Percentiles rank a stretch among this genome's conserved stretches.
These are phyloP conservation scores for Drosophila arizonae DNA, from an alignment of 1,140 invertebrate genomes.

Conservation along the genomic window DNA sequence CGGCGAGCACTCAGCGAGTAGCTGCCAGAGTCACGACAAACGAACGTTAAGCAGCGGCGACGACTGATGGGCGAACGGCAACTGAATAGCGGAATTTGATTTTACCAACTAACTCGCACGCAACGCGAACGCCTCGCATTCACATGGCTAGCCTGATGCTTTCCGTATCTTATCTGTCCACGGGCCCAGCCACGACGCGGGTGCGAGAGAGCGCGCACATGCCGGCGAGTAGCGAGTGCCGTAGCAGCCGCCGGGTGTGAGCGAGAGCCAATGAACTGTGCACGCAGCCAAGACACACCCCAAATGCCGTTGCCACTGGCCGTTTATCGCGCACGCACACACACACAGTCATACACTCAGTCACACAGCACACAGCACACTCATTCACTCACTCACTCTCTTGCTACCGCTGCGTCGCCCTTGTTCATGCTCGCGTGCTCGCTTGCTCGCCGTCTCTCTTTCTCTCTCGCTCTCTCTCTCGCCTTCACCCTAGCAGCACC, in stretches of 20 bases:
- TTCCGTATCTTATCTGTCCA: constrained; percentile 64
- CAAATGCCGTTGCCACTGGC: constrained; percentile 46
- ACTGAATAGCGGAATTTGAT: constrained; percentile 67
- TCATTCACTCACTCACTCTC: constrained; percentile 1
- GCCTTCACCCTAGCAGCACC: constrained; percentile 1
- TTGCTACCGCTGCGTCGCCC: constrained; percentile 5
- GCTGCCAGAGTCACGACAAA: constrained; percentile 20
- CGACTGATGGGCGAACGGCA: constrained; percentile 40
- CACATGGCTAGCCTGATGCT: constrained; percentile 9
- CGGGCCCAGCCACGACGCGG: constrained; percentile 15
- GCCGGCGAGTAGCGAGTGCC: constrained; percentile 59
- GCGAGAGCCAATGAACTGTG: constrained; percentile 37
- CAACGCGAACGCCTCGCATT: constrained; percentile 23
- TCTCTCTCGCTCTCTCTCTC: constrained; percentile 9
- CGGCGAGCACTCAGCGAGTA: constrained; percentile 13
- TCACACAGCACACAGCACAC: background rate
- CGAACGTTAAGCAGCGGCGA: constrained; percentile 27
- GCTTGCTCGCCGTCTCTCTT: background rate
- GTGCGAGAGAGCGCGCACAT: constrained; percentile 43
- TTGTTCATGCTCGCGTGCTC: constrained; percentile 29
- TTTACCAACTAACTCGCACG: constrained; percentile 49
- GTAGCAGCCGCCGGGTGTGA: constrained; percentile 18
- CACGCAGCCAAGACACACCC: constrained; percentile 60
- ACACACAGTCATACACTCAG: background rate
- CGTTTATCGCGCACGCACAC: constrained; percentile 25